Evolutionary conservation across 2,888 invertebrate genomes (phyloP).

Genomic region (Stenotaenia linearis): DNA sequence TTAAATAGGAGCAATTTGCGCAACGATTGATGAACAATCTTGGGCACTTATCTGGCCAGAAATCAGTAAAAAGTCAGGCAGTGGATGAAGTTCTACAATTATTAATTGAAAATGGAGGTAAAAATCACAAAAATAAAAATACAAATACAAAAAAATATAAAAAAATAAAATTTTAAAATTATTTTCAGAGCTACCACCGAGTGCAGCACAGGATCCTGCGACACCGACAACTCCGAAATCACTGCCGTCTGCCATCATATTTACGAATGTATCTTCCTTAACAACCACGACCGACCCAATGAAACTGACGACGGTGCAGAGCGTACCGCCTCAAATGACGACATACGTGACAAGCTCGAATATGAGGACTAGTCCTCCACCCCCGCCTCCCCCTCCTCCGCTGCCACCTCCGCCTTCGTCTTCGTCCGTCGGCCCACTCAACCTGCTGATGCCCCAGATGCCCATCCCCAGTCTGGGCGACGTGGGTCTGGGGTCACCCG

Average conservation of each 20-base stretch:
- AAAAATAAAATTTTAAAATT: not conserved
- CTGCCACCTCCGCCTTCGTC: conserved; percentile 46
- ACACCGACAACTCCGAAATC: conserved; percentile 54
- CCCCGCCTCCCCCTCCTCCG: conserved; percentile 48
- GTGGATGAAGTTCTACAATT: conserved; percentile 91
- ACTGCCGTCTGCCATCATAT: conserved; percentile 48
- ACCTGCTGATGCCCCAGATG: not conserved
- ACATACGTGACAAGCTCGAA: not conserved
- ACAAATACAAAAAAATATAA: too few species aligned
- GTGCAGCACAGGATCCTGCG: conserved; percentile 69
- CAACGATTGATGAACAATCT: conserved; percentile 34
- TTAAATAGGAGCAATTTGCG: conserved; percentile 33
- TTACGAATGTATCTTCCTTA: conserved; percentile 40
- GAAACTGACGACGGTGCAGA: not conserved
- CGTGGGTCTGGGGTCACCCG: conserved; percentile 50
- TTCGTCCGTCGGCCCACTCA: not conserved
- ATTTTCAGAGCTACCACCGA: conserved; percentile 68
- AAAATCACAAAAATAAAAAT: too few species aligned
- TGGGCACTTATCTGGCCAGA: conserved; percentile 33
- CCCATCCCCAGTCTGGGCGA: conserved; percentile 27
- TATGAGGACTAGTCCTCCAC: not conserved
- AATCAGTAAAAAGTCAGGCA: conserved; percentile 63
- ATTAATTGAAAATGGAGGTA: conserved; percentile 77
- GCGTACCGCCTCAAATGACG: not conserved
- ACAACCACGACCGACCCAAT: conserved; percentile 34